Conservation (phyloP, 2,888 invertebrate species). For the Ichneumoninae sp. region DNA sequence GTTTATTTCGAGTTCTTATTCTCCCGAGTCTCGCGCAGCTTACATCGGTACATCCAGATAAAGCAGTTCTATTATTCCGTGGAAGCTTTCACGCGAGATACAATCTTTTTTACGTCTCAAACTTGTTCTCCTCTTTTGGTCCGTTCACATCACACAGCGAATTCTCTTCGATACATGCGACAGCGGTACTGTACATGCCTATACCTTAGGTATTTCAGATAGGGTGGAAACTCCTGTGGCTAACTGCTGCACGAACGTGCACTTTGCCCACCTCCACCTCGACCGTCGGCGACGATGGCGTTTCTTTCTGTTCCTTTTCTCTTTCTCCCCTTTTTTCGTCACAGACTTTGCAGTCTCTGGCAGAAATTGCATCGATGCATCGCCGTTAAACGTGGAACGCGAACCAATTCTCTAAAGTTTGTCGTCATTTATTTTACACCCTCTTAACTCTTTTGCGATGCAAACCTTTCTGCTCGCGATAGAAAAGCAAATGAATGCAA, state of each 20-base stretch:
- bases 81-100: constrained; percentile 53
- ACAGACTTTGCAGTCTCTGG: constrained; percentile 40
- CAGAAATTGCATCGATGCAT: constrained; percentile 30
- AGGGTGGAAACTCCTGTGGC: constrained; percentile 56
- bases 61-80: constrained; percentile 51
- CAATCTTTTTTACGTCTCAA: constrained; percentile 53
- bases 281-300: constrained; percentile 62
- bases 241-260: constrained; percentile 66
- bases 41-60: constrained; percentile 36
- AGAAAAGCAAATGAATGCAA: not conserved
- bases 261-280: constrained; percentile 66
- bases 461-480: not conserved
- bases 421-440: not conserved
- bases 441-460: not conserved
- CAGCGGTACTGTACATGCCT: constrained; percentile 17
- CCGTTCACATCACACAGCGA: constrained; percentile 46
- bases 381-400: not conserved
- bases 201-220: constrained; percentile 54
- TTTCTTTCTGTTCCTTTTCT: constrained; percentile 36
- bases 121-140: constrained; percentile 38
- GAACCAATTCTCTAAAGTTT: not conserved
- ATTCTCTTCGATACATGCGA: constrained; percentile 51
- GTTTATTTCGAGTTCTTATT: constrained; percentile 5
- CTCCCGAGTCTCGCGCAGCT: constrained; percentile 17
- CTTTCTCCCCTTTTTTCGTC: constrained; percentile 55